Base-by-base conservation (phyloP, 2,113 vertebrate genomes). In the Acrocephalus kingi region DNA sequence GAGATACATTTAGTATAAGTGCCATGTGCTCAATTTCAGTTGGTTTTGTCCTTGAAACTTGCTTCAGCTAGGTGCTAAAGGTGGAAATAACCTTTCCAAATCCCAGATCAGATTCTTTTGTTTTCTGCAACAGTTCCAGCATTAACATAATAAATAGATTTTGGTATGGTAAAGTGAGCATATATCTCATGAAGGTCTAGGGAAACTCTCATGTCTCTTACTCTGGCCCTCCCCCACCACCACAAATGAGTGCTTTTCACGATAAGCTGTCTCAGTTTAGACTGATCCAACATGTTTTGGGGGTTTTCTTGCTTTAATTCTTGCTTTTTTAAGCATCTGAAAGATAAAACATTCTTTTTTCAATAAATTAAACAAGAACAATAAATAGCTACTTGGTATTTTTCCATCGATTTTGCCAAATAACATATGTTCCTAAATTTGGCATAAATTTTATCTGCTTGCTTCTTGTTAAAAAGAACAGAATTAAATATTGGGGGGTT, bases 181-280 rank as follows among this genome's bases (percentile, higher is more conserved):
- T n/a, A 30, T 4, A 39, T 33, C 9, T 54, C 28, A 5, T 20
- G 15, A 35, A 67, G 15, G 13, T 33, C 17, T 75, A 58, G 1
- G 2, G 54, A 87, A 90, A 7, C 22, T 33, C 13, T 54, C 49
- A 13, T 24, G 5, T 77, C 18, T 58, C 27, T 66, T 51, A 18
- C 5, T 73, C 27, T 2, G 2, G 6, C 13, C 33, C 39, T 54
- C 10, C 12, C 10, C 4, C 10, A 8, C 5, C 22, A 17, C 2
- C 9, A 41, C 51, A 61, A 67, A 28, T 48, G 23, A 68, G 2
- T 33, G 8, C 4, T 73, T 69, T 22, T 76, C 21, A 84, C 10
- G 12, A 16, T 80, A 68, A 78, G 2, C 11, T 41, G 35, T 43
- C 23, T 51, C 5, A 2, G 1, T 67, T 71, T 59, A 79, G 18